Evolutionary conservation across 2,113 vertebrate species (phyloP), one percentile per base, ranked within the genome.

Genomic region (Anoplopoma fimbria): DNA sequence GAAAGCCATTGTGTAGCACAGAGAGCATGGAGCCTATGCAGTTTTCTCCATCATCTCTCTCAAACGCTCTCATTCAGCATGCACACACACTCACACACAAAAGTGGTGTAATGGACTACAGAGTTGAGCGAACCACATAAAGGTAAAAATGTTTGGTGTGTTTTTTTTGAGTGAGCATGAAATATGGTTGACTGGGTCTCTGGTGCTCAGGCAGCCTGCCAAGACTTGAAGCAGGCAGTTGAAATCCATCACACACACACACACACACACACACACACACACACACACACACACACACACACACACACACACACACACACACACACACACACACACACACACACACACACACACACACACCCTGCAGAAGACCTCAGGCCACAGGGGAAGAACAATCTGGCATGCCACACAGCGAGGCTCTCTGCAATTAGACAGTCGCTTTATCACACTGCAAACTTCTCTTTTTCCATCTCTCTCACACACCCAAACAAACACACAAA

Each of bases 1-100:
- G 93, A 42, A 25, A 87, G 77, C 89, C 91, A 95, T 95, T 96
- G 95, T 96, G 90, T n/a, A n/a, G 89, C 61, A 63, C 87, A 47
- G 76, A 31, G 60, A 92, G 88, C 77, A 69, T 68, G 73, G 83
- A 89, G 87, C 83, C 90, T 81, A 69, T 58, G 79, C 89, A 73
- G 81, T 78, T 82, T 87, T 88, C 83, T 75, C 86, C 87, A 84
- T 86, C 91, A 85, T 88, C 77, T 82, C 83, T 83, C 62, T 86
- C 79, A 83, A 79, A 83, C 21, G 64, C 77, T 82, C 86, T 88
- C 86, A 82, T 82, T 88, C 89, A 83, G 62, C 83, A 72, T 64
- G 79, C 86, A 82, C 21, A 51, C 36, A 67, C 68, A 70, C 63
- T 64, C 74, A 73, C 63, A 58, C 80, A 57, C 80, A 55, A 63